Conservation (phyloP, 2,113 vertebrate genomes). For the Mesoclemmys tuberculata region DNA sequence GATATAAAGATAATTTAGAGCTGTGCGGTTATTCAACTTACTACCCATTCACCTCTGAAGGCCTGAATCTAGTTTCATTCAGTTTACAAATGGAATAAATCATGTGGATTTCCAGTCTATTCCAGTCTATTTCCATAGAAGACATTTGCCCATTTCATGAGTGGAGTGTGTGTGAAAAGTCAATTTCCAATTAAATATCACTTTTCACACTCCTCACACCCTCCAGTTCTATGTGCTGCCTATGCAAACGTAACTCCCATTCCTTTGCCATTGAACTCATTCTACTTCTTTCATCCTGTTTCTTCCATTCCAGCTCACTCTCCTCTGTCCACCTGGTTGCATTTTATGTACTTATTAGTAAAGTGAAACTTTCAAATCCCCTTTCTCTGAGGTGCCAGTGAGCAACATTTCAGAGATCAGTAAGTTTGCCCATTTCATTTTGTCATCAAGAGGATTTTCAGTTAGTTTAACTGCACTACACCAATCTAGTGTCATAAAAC, state of each 20-base stretch:
- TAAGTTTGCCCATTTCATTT: not conserved
- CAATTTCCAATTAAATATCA: not conserved
- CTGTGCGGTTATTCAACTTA: not conserved
- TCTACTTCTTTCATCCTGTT: not conserved
- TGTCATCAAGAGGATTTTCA: not conserved
- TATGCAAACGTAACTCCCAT: not conserved
- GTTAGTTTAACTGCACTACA: not conserved
- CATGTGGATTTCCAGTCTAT: not conserved
- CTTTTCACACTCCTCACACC: not conserved
- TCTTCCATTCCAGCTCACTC: not conserved
- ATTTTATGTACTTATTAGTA: not conserved
- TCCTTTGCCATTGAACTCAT: not conserved
- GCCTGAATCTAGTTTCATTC: not conserved
- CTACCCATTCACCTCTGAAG: not conserved
- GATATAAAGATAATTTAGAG: not conserved
- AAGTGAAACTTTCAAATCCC: not conserved
- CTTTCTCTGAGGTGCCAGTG: not conserved
- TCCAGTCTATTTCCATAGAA: not conserved
- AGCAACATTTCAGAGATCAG: not conserved
- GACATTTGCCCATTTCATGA: not conserved
- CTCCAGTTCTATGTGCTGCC: not conserved
- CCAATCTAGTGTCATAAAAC: not conserved
- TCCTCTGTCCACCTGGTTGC: not conserved
- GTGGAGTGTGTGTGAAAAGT: not conserved
- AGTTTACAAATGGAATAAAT: not conserved